Evolutionary conservation across 2,888 invertebrate genomes (phyloP), one percentile per base, ranked within the genome.

Genomic region (Apodemia hepburni): DNA sequence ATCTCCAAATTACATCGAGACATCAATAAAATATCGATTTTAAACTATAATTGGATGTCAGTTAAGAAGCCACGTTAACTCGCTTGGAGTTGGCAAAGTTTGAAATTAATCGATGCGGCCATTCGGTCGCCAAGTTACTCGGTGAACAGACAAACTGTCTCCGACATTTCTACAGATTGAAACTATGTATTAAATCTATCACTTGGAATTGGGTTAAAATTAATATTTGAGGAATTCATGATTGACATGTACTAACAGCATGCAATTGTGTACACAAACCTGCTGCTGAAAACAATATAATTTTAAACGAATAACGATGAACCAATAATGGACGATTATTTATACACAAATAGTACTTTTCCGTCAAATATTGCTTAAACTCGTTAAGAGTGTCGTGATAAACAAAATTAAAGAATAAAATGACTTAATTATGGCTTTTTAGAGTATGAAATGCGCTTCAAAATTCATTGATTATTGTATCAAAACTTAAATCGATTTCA

Each of bases 21-120:
- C 57, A 57, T 57, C 57, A 57, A 57, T 57, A 57, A 57, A 57
- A 42, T 61, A 61, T 63, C 58, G 58, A 47, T 61, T 57, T 57
- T 45, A 59, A 62, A 64, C 62, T 63, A 45, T 63, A 66, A 64
- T 63, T 62, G 58, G 59, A 60, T 54, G 29, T 57, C 59, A 66
- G 66, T 65, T 66, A 66, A 65, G 68, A 65, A 66, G 63, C 33
- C 57, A 59, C 51, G 62, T 63, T 73, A 73, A 64, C 64, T 60
- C 64, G 61, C 75, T 57, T n/a, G 29, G 54, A 77, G 75, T 79
- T 81, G 74, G 73, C 75, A 76, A 77, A 80, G 73, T 79, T 80
- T 71, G 75, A 76, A 78, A 80, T 79, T 77, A 80, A 80, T 80
- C 77, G 65, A 66, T 65, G 64, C 54, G 57, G 61, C 65, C 62